Evolutionary conservation across 2,113 vertebrate species (phyloP).

Genomic region (Acanthochromis polyacanthus): DNA sequence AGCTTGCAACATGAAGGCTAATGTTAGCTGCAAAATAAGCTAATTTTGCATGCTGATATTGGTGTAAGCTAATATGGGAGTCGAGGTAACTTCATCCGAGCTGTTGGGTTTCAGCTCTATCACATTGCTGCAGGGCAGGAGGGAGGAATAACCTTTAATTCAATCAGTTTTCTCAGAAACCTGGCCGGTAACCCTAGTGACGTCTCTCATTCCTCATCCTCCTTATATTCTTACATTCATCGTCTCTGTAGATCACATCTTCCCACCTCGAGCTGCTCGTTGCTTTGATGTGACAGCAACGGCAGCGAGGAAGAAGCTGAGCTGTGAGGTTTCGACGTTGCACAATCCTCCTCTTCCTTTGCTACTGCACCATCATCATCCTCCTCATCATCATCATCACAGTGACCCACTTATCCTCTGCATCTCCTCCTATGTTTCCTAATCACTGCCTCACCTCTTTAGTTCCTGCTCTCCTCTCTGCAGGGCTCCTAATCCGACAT

Average conservation of each 20-base stretch:
- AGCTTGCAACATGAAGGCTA: too few species aligned
- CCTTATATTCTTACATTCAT: too few species aligned
- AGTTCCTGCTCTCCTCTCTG: neutral
- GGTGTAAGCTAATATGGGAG: too few species aligned
- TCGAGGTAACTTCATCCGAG: too few species aligned
- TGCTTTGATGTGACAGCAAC: constrained; percentile 63
- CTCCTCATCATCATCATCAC: constrained; percentile 65
- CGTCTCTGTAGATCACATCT: constrained; percentile 45
- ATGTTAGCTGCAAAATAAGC: too few species aligned
- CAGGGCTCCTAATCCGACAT: neutral
- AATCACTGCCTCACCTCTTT: neutral
- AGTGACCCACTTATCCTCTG: constrained; percentile 67
- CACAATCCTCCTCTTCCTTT: constrained; percentile 66
- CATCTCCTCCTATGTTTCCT: constrained; percentile 22
- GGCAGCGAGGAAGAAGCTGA: constrained; percentile 61
- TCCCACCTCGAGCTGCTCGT: constrained; percentile 59
- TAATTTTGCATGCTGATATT: too few species aligned
- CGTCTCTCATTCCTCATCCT: too few species aligned
- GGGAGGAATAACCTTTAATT: too few species aligned
- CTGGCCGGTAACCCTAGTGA: too few species aligned
- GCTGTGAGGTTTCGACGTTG: constrained; percentile 62
- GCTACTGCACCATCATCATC: constrained; percentile 61
- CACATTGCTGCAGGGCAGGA: too few species aligned
- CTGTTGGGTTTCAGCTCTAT: too few species aligned
- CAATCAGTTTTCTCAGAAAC: too few species aligned